Conservation (phyloP, 2,113 vertebrate species). For the Eolophus roseicapilla region DNA sequence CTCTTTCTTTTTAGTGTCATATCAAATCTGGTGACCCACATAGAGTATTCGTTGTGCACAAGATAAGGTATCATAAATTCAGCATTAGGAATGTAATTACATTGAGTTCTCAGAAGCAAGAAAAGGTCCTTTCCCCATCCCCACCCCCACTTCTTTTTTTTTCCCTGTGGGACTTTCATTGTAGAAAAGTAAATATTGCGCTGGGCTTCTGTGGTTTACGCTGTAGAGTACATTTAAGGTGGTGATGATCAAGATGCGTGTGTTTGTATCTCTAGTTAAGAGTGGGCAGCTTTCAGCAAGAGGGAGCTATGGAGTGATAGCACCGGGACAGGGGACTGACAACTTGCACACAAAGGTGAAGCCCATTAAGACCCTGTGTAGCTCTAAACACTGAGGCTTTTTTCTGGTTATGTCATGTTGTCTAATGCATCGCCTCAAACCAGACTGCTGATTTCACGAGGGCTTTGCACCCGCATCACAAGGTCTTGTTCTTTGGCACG, state of each 20-base stretch:
- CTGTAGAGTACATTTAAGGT: neutral
- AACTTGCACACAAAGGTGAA: neutral
- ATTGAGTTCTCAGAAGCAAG: neutral
- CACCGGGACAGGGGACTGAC: neutral
- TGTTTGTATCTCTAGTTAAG: neutral
- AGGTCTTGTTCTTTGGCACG: neutral
- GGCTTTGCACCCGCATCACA: neutral
- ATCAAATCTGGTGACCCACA: constrained; percentile 19
- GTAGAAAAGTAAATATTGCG: constrained; percentile 4
- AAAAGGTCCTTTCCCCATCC: neutral
- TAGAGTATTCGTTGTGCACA: neutral
- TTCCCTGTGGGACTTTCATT: neutral
- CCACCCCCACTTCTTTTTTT: neutral
- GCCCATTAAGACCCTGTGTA: neutral
- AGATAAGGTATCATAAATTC: constrained; percentile 40
- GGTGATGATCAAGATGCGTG: neutral
- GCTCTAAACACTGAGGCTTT: neutral
- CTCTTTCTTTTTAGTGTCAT: constrained; percentile 6
- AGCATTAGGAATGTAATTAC: constrained; percentile 12
- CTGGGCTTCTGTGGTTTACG: neutral
- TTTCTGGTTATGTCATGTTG: neutral
- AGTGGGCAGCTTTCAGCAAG: neutral
- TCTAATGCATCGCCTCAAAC: neutral
- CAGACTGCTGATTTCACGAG: neutral
- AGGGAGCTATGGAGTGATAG: constrained; percentile 3